Evolutionary conservation across 2,888 invertebrate genomes (phyloP).

Genomic region (Sminthurides aquaticus): DNA sequence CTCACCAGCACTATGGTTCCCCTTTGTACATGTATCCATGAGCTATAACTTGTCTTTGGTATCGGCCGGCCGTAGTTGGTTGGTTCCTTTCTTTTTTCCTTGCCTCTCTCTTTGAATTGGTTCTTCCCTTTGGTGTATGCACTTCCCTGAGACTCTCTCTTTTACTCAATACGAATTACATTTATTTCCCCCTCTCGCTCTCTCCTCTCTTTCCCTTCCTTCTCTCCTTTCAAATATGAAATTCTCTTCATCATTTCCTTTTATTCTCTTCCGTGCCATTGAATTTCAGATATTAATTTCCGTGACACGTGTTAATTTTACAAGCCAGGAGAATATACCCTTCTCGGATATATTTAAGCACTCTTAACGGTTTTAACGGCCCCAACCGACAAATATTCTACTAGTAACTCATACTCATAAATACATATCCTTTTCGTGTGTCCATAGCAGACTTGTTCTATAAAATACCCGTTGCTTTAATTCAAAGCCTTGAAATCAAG

Average conservation of each 20-base stretch:
- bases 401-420: too few relatives aligned
- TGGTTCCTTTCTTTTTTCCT: not conserved
- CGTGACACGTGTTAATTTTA: not conserved
- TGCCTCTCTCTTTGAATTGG: not conserved
- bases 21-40: not conserved
- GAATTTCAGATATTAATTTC: not conserved
- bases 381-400: too few relatives aligned
- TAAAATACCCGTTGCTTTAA: too few relatives aligned
- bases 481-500: too few relatives aligned
- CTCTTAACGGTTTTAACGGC: too few relatives aligned
- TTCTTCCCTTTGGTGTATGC: not conserved
- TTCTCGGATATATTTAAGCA: too few relatives aligned
- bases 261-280: not conserved
- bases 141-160: too few relatives aligned
- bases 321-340: too few relatives aligned
- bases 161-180: not conserved
- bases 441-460: too few relatives aligned
- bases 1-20: not conserved
- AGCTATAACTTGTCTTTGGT: not conserved
- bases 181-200: not conserved
- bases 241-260: not conserved
- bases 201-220: not conserved
- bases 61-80: not conserved
- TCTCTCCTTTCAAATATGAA: not conserved
- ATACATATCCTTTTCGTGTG: too few relatives aligned